Evolutionary conservation across 2,888 invertebrate genomes (phyloP), one percentile per base, ranked within the genome.

Genomic region (Chrysolina haemoptera): DNA sequence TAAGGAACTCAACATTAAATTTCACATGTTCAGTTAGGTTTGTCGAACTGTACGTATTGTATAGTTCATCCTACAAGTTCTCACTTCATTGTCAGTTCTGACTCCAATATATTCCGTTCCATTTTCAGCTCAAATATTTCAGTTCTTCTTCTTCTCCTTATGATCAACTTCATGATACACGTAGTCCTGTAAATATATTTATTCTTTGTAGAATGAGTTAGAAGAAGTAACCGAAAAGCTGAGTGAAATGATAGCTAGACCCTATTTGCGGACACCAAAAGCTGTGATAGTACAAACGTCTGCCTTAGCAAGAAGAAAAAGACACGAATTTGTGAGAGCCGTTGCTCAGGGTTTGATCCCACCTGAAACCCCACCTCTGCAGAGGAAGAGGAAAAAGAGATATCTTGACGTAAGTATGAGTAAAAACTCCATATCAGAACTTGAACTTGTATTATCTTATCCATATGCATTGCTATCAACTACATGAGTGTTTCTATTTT

Each of bases 201-300:
- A 62, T 55, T 70, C 73, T 59, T 82, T 84, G 62, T 84, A 93
- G 92, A 92, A 92, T 78, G 93, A 93, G 85, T 85, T 93, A 62
- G 93, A 93, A 85, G 91, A 92, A 82, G 90, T 90, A 16, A 92
- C 92, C 1, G 92, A 93, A 84, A 91, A 90, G 77, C 85, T 93
- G 62, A 92, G 92, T 16, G 92, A 92, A 84, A 91, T 92, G 90
- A 90, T 93, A 22, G 91, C 92, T 10, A 87, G 92, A 18, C 90
- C 91, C 0, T 92, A 92, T 83, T 85, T 93, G 59, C 88, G 90
- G 65, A 92, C 92, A 14, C 92, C 92, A 0, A 90, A 91, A 74
- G 87, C 90, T 71, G 90, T 91, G 76, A 92, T 93, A 78, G 89
- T 92, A 40, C 91, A 92, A 84, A 91, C 91, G 53, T 91, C 92